phyloP scores from a whole-genome alignment of 2,113 vertebrate species.

The Candoia aspera region DNA sequence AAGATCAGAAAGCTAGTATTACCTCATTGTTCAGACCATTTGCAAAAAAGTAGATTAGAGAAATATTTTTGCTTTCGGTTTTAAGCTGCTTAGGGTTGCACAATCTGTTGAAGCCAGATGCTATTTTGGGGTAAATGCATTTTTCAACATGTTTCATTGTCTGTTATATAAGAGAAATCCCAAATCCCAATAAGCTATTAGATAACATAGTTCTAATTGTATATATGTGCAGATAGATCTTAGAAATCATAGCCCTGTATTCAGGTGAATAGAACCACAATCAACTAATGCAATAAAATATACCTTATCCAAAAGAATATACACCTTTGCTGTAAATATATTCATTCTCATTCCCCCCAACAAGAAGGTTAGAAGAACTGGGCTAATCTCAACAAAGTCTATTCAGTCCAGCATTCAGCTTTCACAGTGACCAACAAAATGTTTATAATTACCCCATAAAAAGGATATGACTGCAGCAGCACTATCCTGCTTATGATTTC shows the following conservation, averaged over 20 bases:
- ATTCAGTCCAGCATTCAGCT: not conserved
- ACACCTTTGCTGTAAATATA: not conserved
- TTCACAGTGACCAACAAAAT: not conserved
- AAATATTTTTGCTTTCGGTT: not conserved
- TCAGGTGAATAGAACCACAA: not conserved
- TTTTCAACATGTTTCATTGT: not conserved
- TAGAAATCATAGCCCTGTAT: not conserved
- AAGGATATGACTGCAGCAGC: not conserved
- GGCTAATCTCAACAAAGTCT: not conserved
- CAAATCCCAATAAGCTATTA: not conserved
- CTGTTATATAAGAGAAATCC: not conserved
- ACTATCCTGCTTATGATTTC: not conserved
- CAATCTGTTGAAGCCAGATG: rapidly evolving
- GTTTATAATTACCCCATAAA: not conserved
- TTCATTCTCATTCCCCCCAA: not conserved
- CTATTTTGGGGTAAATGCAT: rapidly evolving
- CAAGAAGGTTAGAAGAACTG: not conserved
- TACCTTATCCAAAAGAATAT: not conserved
- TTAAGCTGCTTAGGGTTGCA: not conserved
- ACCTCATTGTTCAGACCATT: not conserved
- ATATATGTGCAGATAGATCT: not conserved
- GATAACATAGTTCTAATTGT: not conserved
- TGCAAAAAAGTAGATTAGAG: rapidly evolving
- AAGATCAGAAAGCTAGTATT: not conserved
- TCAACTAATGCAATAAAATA: not conserved